phyloP scores from a whole-genome alignment of 2,888 invertebrate genomes.

The Tholera decimalis region DNA sequence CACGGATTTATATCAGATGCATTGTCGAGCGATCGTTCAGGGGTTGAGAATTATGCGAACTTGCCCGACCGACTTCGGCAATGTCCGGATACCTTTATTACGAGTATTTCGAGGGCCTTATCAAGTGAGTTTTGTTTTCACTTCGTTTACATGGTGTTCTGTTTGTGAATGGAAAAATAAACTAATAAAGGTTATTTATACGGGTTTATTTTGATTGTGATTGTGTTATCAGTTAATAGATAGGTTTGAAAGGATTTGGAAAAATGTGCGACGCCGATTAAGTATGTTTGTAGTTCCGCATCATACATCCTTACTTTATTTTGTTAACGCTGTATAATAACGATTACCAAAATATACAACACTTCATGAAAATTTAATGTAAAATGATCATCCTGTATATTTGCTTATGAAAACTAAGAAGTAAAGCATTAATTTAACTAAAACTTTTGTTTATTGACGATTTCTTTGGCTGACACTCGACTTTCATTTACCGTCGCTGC shows the following conservation, averaged over 20 bases:
- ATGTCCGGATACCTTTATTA: slow-evolving; percentile 84
- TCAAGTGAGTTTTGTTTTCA: slow-evolving; percentile 83
- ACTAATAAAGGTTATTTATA: slow-evolving; percentile 1
- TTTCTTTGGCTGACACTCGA: slow-evolving; percentile 88
- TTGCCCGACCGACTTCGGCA: slow-evolving; percentile 63
- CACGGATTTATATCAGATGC: slow-evolving; percentile 85
- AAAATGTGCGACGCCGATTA: not conserved
- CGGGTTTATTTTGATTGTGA: not conserved
- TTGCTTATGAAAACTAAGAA: slow-evolving; percentile 72
- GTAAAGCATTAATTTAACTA: slow-evolving; percentile 85
- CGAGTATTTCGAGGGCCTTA: slow-evolving; percentile 79
- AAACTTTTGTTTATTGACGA: slow-evolving; percentile 90
- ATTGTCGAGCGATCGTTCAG: slow-evolving; percentile 79
- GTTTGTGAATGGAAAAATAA: slow-evolving; percentile 18
- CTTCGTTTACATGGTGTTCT: slow-evolving; percentile 74
- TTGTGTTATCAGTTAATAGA: slow-evolving; percentile 5
- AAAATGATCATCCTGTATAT: slow-evolving; percentile 73
- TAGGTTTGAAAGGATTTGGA: not conserved
- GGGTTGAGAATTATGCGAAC: slow-evolving; percentile 80
- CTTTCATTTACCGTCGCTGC: slow-evolving; percentile 68
- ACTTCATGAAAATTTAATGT: not conserved
- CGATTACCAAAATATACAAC: not conserved
- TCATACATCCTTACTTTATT: not conserved
- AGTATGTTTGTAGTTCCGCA: not conserved
- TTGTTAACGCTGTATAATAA: not conserved